phyloP scores from a whole-genome alignment of 1,140 invertebrate species.

The Papilio dardanus region DNA sequence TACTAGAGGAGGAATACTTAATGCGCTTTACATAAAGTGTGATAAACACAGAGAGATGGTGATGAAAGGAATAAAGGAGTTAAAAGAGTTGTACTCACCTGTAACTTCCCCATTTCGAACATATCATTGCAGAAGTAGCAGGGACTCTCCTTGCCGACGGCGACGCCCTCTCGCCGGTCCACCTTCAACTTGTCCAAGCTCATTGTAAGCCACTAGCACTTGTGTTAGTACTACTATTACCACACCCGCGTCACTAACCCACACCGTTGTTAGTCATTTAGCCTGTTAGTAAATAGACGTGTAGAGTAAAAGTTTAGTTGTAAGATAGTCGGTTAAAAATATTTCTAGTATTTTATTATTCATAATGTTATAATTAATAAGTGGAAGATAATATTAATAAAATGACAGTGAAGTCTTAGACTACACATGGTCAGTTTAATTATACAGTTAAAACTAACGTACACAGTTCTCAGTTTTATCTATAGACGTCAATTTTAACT shows the following conservation, averaged over 20 bases:
- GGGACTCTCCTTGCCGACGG: slow-evolving; percentile 60
- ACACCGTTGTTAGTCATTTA: slow-evolving; percentile 28
- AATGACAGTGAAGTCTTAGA: neutral
- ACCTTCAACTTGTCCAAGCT: slow-evolving; percentile 51
- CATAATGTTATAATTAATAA: too few relatives aligned
- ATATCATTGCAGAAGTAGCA: slow-evolving; percentile 86
- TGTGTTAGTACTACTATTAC: neutral
- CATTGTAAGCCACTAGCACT: slow-evolving; percentile 59
- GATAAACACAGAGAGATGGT: neutral
- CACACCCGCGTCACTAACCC: neutral
- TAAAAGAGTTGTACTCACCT: slow-evolving; percentile 60
- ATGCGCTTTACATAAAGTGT: neutral
- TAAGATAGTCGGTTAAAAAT: neutral
- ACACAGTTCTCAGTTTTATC: too few relatives aligned
- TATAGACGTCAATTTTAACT: too few relatives aligned
- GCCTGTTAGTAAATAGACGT: neutral
- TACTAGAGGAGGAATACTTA: too few relatives aligned
- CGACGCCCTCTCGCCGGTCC: slow-evolving; percentile 38
- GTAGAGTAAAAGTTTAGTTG: neutral
- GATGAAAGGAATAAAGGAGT: too few relatives aligned
- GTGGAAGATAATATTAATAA: too few relatives aligned
- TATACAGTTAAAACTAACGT: too few relatives aligned
- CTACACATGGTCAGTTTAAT: too few relatives aligned
- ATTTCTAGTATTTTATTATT: too few relatives aligned
- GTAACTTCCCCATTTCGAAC: slow-evolving; percentile 83